Evolutionary conservation across 2,888 invertebrate genomes (phyloP), one percentile per base, ranked within the genome.

Genomic region (Hololepta plana): DNA sequence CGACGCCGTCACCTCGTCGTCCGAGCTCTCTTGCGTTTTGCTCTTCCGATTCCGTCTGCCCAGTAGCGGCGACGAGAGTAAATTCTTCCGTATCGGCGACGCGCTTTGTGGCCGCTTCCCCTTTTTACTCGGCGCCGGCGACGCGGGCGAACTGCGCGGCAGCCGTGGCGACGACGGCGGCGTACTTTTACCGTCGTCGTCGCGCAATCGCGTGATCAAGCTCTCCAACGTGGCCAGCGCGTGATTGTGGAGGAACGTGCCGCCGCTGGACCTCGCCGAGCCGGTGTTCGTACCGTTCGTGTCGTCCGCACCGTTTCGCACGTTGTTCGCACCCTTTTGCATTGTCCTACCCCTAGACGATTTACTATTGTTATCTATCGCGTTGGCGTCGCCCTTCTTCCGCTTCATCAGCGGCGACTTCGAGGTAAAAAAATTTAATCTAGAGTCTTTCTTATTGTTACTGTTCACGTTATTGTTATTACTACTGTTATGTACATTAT

Each of bases 51-150:
- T 64, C 39, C 72, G 64, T 32, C 70, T 63, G 41, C 74, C 75
- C 27, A 90, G 56, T 26, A 88, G 57, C 3, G 90, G 88, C 1
- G 82, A 84, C 51, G 85, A 87, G 24, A 88, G 62, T 29, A 87
- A 62, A 47, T 80, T 74, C 38, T 64, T 62, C 38, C 76, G 66
- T 38, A 82, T 80, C 3, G 82, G 81, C 14, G 82, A 82, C 5
- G 77, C 72, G 23, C 77, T 79, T 39, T 79, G 73, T 38, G 79
- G 75, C 26, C 80, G 60, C 43, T 73, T 72, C 35, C 63, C 69
- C 51, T 72, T 74, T 51, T 75, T 75, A 34, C 69, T 63, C 23
- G 69, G 69, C 7, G 72, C 72, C 26, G 76, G 79, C 29, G 72
- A 76, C 19, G 69, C 69, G 22, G 77, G 80, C n/a, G 72, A 75